These are phyloP conservation scores for Sphaerophoria taeniata DNA, from an alignment of 2,888 invertebrate species.

Conservation along the genomic window DNA sequence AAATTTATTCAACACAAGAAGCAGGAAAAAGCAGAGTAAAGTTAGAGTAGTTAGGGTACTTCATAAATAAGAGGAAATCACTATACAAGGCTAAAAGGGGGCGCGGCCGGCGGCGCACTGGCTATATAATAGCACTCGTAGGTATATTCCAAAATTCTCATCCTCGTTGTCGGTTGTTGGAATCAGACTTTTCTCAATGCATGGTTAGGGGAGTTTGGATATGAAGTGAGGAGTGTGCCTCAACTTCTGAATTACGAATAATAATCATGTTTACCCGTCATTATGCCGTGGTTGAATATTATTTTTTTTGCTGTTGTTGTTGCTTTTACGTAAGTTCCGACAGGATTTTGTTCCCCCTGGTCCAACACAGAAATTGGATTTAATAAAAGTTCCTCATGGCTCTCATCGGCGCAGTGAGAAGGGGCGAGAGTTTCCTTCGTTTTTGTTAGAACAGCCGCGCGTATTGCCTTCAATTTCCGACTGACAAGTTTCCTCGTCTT, in stretches of 20 bases:
- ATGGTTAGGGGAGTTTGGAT: not conserved
- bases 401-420: not conserved
- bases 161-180: too few species aligned
- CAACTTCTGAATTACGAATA: conserved; percentile 72
- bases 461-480: conserved; percentile 74
- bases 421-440: conserved; percentile 28
- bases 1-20: conserved; percentile 34
- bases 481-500: conserved; percentile 66
- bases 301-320: conserved; percentile 22
- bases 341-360: not conserved
- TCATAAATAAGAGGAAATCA: conserved; percentile 72
- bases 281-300: conserved; percentile 64
- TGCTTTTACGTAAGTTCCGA: not conserved
- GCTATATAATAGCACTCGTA: not conserved
- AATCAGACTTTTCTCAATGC: not conserved
- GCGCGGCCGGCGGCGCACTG: conserved; percentile 23
- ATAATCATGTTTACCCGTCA: conserved; percentile 73
- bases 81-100: conserved; percentile 29
- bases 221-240: conserved; percentile 60
- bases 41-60: conserved; percentile 55
- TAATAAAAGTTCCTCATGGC: conserved; percentile 63
- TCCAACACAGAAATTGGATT: conserved; percentile 49
- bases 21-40: conserved; percentile 3
- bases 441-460: conserved; percentile 53
- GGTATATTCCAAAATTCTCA: not conserved